These are phyloP conservation scores for Resseliella maxima DNA, from an alignment of 2,888 invertebrate genomes.

Conservation along the genomic window DNA sequence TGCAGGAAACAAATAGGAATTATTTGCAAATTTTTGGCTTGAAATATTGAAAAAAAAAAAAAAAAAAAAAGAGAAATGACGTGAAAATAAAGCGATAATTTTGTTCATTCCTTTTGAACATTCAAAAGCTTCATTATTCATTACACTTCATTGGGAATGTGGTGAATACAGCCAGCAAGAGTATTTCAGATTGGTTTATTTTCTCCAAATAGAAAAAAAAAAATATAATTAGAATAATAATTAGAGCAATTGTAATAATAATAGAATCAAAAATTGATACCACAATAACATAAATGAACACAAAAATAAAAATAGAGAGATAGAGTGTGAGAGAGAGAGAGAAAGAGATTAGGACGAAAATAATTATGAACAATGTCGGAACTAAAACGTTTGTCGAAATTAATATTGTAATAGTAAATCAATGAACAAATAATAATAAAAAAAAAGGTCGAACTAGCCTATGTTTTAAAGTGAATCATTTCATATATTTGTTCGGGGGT, in stretches of 20 bases:
- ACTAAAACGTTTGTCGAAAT: conserved; percentile 54
- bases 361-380: conserved; percentile 56
- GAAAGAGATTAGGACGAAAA: conserved; percentile 8
- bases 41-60: too few species aligned
- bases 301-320: too few species aligned
- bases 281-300: conserved; percentile 57
- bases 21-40: too few species aligned
- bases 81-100: not conserved
- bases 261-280: conserved; percentile 59
- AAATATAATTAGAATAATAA: not conserved
- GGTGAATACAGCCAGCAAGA: not conserved
- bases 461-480: conserved; percentile 21
- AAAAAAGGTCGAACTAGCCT: conserved; percentile 35
- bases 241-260: too few species aligned
- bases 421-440: not conserved
- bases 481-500: not conserved
- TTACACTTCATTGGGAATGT: not conserved
- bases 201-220: not conserved
- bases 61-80: too few species aligned
- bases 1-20: too few species aligned
- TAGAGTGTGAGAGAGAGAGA: too few species aligned
- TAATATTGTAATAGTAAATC: conserved; percentile 54
- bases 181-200: conserved; percentile 21
- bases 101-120: not conserved
- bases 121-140: not conserved